These are phyloP conservation scores for Pogonophryne albipinna DNA, from an alignment of 2,797 vertebrate genomes.

Conservation along the genomic window DNA sequence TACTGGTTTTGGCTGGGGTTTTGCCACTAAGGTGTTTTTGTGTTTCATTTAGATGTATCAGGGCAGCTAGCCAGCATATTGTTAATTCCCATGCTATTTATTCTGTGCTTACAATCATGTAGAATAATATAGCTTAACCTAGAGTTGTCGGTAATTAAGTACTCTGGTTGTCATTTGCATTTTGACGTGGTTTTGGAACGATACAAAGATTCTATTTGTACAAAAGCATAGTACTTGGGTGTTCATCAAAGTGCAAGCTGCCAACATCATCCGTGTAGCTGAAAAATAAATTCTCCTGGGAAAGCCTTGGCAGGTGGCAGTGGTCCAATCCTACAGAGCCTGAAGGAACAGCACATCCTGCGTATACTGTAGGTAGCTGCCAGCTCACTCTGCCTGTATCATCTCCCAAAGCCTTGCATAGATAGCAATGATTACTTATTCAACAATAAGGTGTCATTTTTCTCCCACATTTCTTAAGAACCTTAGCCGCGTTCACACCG, in stretches of 20 bases:
- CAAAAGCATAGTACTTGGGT: conserved; percentile 65
- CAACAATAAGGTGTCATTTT: not conserved
- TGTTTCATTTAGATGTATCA: conserved; percentile 48
- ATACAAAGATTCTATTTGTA: conserved; percentile 31
- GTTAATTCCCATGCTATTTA: conserved; percentile 37
- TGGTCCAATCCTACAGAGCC: conserved; percentile 66
- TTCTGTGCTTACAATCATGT: conserved; percentile 37
- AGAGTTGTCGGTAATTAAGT: conserved; percentile 71
- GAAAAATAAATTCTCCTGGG: conserved; percentile 68
- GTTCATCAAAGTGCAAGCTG: conserved; percentile 64
- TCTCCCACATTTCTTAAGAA: too few species aligned
- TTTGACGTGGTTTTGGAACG: conserved; percentile 57
- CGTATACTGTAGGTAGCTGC: conserved; percentile 54
- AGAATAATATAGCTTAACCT: conserved; percentile 61
- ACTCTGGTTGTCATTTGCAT: conserved; percentile 68
- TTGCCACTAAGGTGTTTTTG: conserved; percentile 35
- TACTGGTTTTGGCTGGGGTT: conserved; percentile 3
- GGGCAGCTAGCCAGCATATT: conserved; percentile 46
- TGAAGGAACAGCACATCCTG: conserved; percentile 71
- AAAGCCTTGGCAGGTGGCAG: conserved; percentile 67
- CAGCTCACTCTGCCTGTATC: conserved; percentile 59
- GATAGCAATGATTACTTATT: conserved; percentile 58
- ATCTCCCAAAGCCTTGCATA: conserved; percentile 42
- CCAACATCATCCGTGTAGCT: conserved; percentile 64
- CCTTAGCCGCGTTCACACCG: too few species aligned